Percentiles rank a stretch among this genome's conserved stretches.
Evolutionary conservation across 1,140 invertebrate species (phyloP).

Genomic region (Magallana angulata): DNA sequence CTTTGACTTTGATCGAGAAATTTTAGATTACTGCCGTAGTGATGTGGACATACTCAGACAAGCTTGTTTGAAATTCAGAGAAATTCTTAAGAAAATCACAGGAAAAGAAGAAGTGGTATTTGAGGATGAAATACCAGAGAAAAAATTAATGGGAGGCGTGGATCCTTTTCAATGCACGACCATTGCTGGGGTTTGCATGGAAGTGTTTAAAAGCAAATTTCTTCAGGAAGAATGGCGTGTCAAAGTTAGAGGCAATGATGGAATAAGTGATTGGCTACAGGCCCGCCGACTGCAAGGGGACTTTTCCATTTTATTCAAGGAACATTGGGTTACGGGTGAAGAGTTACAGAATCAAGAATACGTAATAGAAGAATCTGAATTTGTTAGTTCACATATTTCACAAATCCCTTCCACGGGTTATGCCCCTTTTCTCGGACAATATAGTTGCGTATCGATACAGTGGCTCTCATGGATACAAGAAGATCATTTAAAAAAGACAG

Average conservation of each 20-base stretch:
- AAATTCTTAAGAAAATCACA: constrained; percentile 46
- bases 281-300: neutral
- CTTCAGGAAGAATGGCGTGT: constrained; percentile 52
- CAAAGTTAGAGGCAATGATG: constrained; percentile 8
- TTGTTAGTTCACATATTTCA: constrained; percentile 33
- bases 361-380: constrained; percentile 35
- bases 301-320: constrained; percentile 22
- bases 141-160: constrained; percentile 7
- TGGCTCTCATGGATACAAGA: constrained; percentile 46
- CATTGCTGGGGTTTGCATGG: constrained; percentile 56
- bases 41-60: constrained; percentile 54
- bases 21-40: constrained; percentile 43
- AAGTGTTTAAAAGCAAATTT: constrained; percentile 52
- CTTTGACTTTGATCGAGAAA: constrained; percentile 52
- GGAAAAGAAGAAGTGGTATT: neutral
- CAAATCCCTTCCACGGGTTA: constrained; percentile 40
- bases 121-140: constrained; percentile 28
- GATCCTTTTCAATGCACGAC: constrained; percentile 58
- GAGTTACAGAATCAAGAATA: neutral
- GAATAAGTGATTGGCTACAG: neutral
- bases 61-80: constrained; percentile 51
- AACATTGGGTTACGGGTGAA: constrained; percentile 22
- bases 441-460: constrained; percentile 19
- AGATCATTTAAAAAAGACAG: neutral
- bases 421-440: neutral